Percentiles rank a stretch among this genome's conserved stretches.
These are phyloP conservation scores for Pseudoips prasinana DNA, from an alignment of 2,888 invertebrate genomes.

Conservation along the genomic window DNA sequence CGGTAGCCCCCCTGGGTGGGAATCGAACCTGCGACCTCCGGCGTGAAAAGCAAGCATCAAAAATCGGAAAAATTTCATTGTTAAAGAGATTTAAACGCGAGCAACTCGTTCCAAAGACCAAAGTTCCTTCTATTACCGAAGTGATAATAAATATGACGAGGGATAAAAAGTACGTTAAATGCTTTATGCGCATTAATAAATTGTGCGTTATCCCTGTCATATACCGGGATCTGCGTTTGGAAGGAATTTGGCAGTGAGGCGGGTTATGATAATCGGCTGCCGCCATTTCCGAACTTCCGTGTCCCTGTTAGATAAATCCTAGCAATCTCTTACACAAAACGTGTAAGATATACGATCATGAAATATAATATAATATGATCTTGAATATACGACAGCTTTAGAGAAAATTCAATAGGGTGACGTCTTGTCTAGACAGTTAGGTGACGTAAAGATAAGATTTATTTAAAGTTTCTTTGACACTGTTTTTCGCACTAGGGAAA, in stretches of 20 bases:
- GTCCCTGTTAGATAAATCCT: constrained; percentile 33
- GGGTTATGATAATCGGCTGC: constrained; percentile 35
- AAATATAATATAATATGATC: constrained; percentile 23
- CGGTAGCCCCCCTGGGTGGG: too few species aligned
- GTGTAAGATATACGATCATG: constrained; percentile 30
- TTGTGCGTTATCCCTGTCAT: constrained; percentile 20
- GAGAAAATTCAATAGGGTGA: too few species aligned
- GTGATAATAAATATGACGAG: neutral
- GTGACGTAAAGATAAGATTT: too few species aligned
- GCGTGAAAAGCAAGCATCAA: too few species aligned
- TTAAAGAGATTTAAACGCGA: constrained; percentile 13
- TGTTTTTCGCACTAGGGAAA: too few species aligned
- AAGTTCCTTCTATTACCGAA: neutral
- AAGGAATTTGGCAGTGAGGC: constrained; percentile 31
- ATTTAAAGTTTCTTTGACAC: too few species aligned
- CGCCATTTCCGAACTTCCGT: constrained; percentile 26
- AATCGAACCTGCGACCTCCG: too few species aligned
- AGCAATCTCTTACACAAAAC: constrained; percentile 32
- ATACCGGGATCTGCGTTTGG: constrained; percentile 25
- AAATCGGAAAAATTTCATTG: constrained; percentile 24
- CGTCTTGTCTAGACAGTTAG: too few species aligned
- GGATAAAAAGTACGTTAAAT: constrained; percentile 2
- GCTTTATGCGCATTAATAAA: constrained; percentile 25
- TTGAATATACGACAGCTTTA: constrained; percentile 12
- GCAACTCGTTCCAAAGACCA: constrained; percentile 2